These are phyloP conservation scores for Mus pahari DNA, from an alignment of 2,113 vertebrate genomes.

Conservation along the genomic window DNA sequence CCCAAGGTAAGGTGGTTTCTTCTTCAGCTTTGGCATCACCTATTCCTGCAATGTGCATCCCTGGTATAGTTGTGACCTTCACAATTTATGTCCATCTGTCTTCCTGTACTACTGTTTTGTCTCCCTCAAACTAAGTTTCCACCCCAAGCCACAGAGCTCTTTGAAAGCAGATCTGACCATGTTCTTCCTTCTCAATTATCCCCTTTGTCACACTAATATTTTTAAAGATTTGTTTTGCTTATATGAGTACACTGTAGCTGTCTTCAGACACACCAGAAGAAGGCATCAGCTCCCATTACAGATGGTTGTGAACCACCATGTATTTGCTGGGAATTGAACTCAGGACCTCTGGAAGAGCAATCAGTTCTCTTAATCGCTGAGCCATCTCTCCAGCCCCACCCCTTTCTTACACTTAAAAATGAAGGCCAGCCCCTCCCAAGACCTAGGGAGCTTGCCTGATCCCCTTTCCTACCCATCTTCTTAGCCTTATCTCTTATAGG, in stretches of 20 bases:
- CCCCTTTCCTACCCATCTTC: rapidly evolving
- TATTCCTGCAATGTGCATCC: background rate
- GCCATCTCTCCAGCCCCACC: too few relatives aligned
- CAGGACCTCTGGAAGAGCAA: too few relatives aligned
- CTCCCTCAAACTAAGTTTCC: background rate
- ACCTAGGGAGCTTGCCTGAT: background rate
- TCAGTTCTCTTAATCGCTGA: too few relatives aligned
- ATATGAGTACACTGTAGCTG: too few relatives aligned
- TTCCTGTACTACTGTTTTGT: background rate
- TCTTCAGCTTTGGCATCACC: background rate
- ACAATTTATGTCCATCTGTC: too few relatives aligned
- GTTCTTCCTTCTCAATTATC: background rate
- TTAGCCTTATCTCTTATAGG: background rate
- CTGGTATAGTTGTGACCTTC: background rate
- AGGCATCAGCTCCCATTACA: too few relatives aligned
- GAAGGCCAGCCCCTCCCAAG: background rate
- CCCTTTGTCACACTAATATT: background rate
- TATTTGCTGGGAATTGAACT: too few relatives aligned
- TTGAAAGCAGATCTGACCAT: background rate
- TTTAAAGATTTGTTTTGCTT: too few relatives aligned
- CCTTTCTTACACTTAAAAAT: background rate
- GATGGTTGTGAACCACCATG: too few relatives aligned
- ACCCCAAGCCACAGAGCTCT: background rate
- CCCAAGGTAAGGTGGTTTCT: background rate
- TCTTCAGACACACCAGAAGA: too few relatives aligned